Base-by-base conservation (phyloP, 2,888 invertebrate species). In the Elysia crispata region DNA sequence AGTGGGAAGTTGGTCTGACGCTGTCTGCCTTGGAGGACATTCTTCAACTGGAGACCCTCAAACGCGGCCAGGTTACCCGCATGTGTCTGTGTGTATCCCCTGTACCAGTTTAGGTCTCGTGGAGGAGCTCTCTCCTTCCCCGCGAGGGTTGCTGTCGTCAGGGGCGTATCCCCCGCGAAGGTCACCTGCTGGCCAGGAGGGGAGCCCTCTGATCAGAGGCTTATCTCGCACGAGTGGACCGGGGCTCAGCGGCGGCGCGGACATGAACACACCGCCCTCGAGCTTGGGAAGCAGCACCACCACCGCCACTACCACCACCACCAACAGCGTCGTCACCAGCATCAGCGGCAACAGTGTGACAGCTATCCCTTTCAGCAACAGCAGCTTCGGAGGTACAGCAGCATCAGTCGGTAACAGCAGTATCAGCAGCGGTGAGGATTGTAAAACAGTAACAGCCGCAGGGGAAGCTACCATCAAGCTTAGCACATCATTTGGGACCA, bases 261-360 rank as follows among this genome's bases (percentile, higher is more conserved):
- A 76, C 66, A 76, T 76, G 76, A 80, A 49, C 76, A 80, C 70
- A 60, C 76, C 76, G 62, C 70, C 76, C 23, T 69, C 67, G 54
- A 15, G 67, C 57, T 18, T 67, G 28, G 64, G 64, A 73, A n/a
- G 72, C 54, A 67, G 28, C 74, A 67, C 15, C 74, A 70, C 25
- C 66, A 79, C 50, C 31, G 33, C 57, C 60, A 62, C 60, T 18
- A 23, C 60, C 6, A 60, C 60, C 15, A 60, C 66, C 25, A 28
- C 31, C 1, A 15, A 8, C 6, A 66, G 15, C 25, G 3, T 6
- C 66, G 25, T 18, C 66, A 25, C 28, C 66, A 15, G 3, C 66
- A 66, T 18, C 66, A 23, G 18, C 66, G 6, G 30, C 66, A 66
- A 15, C 66, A 25, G 18, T n/a, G 57, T 70, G 31, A 23, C 62